A percentile compares a stretch with the other conserved stretches of the same genome.
These are phyloP conservation scores for Ridgeia piscesae DNA, from an alignment of 1,140 invertebrate species.

Conservation along the genomic window DNA sequence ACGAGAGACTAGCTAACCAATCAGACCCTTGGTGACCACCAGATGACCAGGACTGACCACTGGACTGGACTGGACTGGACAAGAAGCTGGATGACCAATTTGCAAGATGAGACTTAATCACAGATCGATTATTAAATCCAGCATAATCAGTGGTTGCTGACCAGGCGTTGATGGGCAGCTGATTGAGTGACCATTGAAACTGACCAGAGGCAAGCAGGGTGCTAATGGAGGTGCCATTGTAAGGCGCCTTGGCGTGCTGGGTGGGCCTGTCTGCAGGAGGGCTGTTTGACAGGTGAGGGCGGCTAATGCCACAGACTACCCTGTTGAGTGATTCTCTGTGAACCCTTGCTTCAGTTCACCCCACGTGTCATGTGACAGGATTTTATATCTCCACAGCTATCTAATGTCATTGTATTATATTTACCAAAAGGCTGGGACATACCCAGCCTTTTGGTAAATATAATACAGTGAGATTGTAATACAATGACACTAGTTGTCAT, in stretches of 20 bases:
- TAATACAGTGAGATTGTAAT: too few relatives aligned
- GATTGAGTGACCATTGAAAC: slow-evolving; percentile 5
- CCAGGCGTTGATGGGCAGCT: not conserved
- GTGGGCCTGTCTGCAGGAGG: not conserved
- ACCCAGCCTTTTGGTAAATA: not conserved
- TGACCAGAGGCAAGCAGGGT: not conserved
- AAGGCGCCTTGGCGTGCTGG: not conserved
- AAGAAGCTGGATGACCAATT: not conserved
- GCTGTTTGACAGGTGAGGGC: not conserved
- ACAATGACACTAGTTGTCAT: too few relatives aligned
- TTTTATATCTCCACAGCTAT: not conserved
- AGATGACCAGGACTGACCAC: not conserved
- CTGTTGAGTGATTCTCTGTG: not conserved
- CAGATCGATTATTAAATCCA: slow-evolving; percentile 6
- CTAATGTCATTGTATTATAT: not conserved
- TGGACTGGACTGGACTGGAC: not conserved
- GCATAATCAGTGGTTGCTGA: not conserved
- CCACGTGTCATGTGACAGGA: not conserved
- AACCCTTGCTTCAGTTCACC: not conserved
- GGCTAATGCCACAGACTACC: not conserved
- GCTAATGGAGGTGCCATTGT: not conserved
- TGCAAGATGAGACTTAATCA: not conserved
- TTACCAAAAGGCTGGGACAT: not conserved
- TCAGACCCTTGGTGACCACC: not conserved
- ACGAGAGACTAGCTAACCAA: not conserved